Conservation (phyloP, 2,113 vertebrate genomes). For the Xiphophorus hellerii region DNA sequence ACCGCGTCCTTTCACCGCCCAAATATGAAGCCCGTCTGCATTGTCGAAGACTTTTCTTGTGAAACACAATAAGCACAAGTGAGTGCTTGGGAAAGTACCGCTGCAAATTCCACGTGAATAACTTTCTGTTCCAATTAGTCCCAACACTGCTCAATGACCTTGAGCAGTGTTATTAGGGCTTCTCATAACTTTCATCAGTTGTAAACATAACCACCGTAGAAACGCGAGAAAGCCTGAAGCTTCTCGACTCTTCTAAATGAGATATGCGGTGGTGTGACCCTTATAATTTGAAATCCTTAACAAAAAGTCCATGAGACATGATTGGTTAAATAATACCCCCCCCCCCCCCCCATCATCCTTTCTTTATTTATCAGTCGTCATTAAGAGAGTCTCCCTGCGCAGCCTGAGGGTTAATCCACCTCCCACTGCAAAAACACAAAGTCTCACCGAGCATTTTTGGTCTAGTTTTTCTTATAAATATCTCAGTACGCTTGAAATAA, state of each 20-base stretch:
- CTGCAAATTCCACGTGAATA: background rate
- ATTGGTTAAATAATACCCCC: background rate
- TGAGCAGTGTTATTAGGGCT: background rate
- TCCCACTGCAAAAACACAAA: background rate
- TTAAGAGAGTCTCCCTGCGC: slow-evolving; percentile 31
- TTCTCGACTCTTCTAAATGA: slow-evolving; percentile 2
- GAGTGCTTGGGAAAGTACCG: background rate
- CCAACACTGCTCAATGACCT: background rate
- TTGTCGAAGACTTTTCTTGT: background rate
- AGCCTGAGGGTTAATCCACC: slow-evolving; percentile 57
- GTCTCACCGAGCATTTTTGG: too few species aligned
- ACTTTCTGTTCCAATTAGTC: background rate
- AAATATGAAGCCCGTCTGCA: background rate
- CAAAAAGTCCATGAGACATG: slow-evolving; percentile 40
- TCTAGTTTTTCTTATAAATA: too few species aligned
- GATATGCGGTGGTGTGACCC: background rate
- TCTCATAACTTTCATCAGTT: slow-evolving; percentile 24
- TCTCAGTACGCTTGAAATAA: too few species aligned
- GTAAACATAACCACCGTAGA: slow-evolving; percentile 39
- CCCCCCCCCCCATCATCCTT: rapidly evolving
- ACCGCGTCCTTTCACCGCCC: background rate
- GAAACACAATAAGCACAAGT: background rate
- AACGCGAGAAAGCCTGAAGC: slow-evolving; percentile 20
- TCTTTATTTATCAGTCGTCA: slow-evolving; percentile 38
- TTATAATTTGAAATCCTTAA: background rate